Evolutionary conservation across 1,140 invertebrate genomes (phyloP).

Genomic region (Chironomus striatipennis): DNA sequence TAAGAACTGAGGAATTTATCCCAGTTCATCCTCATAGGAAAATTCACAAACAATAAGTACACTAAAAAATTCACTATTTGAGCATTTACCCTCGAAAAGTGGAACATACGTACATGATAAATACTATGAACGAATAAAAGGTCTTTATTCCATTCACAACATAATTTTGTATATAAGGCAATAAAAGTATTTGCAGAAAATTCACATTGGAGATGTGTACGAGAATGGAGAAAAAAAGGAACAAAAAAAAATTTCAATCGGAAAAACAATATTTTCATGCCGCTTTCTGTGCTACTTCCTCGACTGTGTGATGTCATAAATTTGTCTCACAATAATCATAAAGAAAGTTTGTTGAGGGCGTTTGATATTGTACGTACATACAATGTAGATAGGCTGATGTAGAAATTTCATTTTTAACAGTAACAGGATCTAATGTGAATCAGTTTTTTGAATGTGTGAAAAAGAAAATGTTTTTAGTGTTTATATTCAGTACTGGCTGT

Average conservation of each 20-base stretch:
- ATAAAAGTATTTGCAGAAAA: constrained; percentile 9
- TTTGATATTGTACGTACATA: background rate
- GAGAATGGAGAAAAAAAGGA: background rate
- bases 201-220: background rate
- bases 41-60: no score
- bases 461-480: no score
- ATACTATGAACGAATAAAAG: background rate
- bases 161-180: background rate
- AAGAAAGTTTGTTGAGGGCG: background rate
- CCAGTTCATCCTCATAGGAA: no score
- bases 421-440: no score
- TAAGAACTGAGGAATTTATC: no score
- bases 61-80: no score
- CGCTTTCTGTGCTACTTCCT: background rate
- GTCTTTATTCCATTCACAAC: background rate
- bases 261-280: constrained; percentile 7
- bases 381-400: no score
- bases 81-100: no score
- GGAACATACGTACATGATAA: background rate
- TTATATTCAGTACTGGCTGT: no score
- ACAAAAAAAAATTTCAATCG: background rate
- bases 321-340: constrained; percentile 14
- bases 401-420: no score
- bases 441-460: no score
- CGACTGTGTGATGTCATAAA: constrained; percentile 1